A percentile compares a stretch with the other conserved stretches of the same genome.
Conservation (phyloP, 2,113 vertebrate genomes). For the Parus major region DNA sequence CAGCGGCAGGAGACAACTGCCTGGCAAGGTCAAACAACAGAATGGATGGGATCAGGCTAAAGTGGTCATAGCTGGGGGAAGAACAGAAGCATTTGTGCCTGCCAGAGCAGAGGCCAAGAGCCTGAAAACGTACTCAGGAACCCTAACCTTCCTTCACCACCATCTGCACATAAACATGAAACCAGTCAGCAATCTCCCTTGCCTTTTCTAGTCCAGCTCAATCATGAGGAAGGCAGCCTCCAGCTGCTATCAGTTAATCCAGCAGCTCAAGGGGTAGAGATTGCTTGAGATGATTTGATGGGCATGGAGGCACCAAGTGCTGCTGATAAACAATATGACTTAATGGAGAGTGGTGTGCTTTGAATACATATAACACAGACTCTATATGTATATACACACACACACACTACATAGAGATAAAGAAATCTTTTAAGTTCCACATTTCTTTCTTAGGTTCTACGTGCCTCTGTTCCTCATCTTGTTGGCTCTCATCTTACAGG, state of each 20-base stretch:
- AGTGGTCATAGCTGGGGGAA: background rate
- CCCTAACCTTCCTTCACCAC: background rate
- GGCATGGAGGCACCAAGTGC: background rate
- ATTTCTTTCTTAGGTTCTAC: background rate
- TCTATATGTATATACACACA: fast-evolving
- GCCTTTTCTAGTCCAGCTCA: background rate
- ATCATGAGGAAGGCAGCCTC: background rate
- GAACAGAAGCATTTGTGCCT: background rate
- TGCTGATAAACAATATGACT: background rate
- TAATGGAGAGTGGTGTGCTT: background rate
- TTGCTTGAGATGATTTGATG: background rate
- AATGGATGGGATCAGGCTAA: background rate
- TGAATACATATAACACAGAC: background rate
- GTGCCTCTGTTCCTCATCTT: background rate
- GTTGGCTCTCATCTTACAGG: background rate
- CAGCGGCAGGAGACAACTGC: background rate
- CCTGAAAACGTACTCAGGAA: background rate
- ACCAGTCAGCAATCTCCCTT: background rate
- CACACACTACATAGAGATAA: background rate
- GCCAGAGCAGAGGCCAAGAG: background rate
- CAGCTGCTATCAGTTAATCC: constrained; percentile 7
- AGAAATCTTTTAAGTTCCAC: background rate
- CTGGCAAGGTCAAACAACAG: background rate
- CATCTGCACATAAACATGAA: background rate
- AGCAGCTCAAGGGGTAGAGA: background rate